Base-by-base conservation (phyloP, 2,888 invertebrate genomes). In the Neria commutata region DNA sequence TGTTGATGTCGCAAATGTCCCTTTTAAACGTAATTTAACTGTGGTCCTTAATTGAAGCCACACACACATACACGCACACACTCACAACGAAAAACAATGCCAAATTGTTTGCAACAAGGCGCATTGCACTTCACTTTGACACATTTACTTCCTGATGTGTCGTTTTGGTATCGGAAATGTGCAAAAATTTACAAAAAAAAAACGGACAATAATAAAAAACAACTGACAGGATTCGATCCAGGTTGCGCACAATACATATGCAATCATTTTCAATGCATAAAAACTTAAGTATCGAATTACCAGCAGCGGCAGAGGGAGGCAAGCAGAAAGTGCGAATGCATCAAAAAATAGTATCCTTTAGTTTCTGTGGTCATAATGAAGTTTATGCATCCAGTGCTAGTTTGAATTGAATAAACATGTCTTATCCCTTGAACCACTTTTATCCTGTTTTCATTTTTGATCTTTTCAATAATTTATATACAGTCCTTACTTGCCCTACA, bases 1-100 rank as follows among this genome's bases (percentile, higher is more conserved):
- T 25, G 34, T 25, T 40, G 14, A 25, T 16, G 24, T 49, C 17
- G 33, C 40, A 47, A 54, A 46, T 54, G 47, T 48, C 62, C 37
- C 70, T 72, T 72, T 74, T 74, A 72, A 74, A 67, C 63, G 71
- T 62, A 68, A 74, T 72, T 74, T 72, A 73, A 74, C 72, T 70
- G 74, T 59, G 64, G 71, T 66, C 65, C 63, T 72, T 74, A 72
- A 71, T 72, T 72, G 74, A 71, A 71, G 71, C 72, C 71, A 65
- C 74, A 71, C 59, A 67, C 54, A 58, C 64, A 11, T 11, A 17
- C 19, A 37, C n/a, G n/a, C 4, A 21, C 17, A 19, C 14, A 42
- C n/a, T 14, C 42, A 42, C 3, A 42, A 37, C 8, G n/a, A 37
- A n/a, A 37, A 37, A 37, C 14, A 37, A 37, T n/a, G n/a, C 8